phyloP scores from a whole-genome alignment of 1,140 invertebrate species.

The Anoplophora glabripennis region DNA sequence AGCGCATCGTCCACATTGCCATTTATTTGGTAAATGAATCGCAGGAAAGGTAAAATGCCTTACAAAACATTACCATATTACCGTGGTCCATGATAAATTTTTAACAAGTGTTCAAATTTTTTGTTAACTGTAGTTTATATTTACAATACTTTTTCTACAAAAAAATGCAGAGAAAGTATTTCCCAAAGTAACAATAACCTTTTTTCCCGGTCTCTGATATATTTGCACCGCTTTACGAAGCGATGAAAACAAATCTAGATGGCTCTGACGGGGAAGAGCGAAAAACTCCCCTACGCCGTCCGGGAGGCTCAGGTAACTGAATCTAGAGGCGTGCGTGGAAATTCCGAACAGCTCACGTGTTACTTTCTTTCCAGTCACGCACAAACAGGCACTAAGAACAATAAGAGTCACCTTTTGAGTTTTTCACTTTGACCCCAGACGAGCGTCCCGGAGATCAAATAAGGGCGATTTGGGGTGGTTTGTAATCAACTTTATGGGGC shows the following conservation, averaged over 20 bases:
- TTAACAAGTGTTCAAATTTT: too few species aligned
- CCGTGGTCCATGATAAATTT: too few species aligned
- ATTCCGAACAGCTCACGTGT: slow-evolving; percentile 2
- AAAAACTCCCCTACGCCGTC: too few species aligned
- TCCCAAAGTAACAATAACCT: too few species aligned
- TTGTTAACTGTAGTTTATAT: too few species aligned
- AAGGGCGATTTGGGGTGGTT: neutral
- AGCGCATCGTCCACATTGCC: too few species aligned
- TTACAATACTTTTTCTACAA: too few species aligned
- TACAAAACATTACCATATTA: too few species aligned
- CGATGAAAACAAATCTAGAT: neutral
- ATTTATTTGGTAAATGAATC: too few species aligned
- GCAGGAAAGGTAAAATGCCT: too few species aligned
- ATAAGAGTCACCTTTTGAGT: slow-evolving; percentile 24
- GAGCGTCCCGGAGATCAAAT: slow-evolving; percentile 21
- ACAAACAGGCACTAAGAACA: slow-evolving; percentile 24
- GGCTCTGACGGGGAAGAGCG: neutral
- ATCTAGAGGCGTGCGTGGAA: slow-evolving; percentile 19
- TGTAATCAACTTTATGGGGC: too few species aligned
- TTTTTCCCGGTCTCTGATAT: neutral
- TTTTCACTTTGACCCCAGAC: slow-evolving; percentile 20
- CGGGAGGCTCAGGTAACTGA: slow-evolving; percentile 21
- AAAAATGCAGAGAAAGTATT: too few species aligned
- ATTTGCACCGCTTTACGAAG: neutral
- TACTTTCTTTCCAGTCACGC: slow-evolving; percentile 21